Conservation (phyloP, 92 coral and sea anemone species). For the Parazoanthus atlanticus region DNA sequence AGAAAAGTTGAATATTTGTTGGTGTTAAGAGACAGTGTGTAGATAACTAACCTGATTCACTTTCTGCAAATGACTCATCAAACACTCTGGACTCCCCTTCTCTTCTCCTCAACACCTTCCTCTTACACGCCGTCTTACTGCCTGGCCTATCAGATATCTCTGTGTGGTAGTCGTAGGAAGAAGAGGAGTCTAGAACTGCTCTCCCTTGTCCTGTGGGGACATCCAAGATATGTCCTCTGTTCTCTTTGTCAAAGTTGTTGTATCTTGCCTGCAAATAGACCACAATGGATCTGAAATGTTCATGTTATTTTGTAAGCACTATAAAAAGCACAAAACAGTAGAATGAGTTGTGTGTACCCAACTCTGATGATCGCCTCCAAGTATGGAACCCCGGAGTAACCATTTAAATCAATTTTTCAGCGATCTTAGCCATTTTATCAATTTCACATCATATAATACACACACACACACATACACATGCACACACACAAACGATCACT, state of each 20-base stretch:
- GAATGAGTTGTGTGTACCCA: not conserved
- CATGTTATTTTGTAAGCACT: too few relatives aligned
- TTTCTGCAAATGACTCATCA: constrained; percentile 92
- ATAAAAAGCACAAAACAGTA: too few relatives aligned
- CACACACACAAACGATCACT: too few relatives aligned
- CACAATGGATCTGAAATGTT: not conserved
- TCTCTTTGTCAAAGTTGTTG: constrained; percentile 29
- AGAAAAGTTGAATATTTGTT: too few relatives aligned
- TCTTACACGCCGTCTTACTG: constrained; percentile 64
- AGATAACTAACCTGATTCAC: constrained; percentile 72
- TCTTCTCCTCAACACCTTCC: constrained; percentile 86
- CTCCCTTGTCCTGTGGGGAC: constrained; percentile 34
- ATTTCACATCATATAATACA: too few relatives aligned
- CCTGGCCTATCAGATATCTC: constrained; percentile 46
- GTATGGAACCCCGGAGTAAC: too few relatives aligned
- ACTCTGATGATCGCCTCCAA: not conserved
- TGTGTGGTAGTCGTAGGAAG: constrained; percentile 54
- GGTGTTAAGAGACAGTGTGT: too few relatives aligned
- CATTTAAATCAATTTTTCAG: too few relatives aligned
- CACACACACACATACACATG: too few relatives aligned
- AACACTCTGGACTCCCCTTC: constrained; percentile 92
- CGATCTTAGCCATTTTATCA: too few relatives aligned
- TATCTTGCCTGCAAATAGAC: constrained; percentile 7
- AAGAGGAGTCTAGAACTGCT: constrained; percentile 47
- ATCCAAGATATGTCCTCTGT: not conserved